phyloP scores from a whole-genome alignment of 1,140 invertebrate genomes.

The Branchinecta lindahli region DNA sequence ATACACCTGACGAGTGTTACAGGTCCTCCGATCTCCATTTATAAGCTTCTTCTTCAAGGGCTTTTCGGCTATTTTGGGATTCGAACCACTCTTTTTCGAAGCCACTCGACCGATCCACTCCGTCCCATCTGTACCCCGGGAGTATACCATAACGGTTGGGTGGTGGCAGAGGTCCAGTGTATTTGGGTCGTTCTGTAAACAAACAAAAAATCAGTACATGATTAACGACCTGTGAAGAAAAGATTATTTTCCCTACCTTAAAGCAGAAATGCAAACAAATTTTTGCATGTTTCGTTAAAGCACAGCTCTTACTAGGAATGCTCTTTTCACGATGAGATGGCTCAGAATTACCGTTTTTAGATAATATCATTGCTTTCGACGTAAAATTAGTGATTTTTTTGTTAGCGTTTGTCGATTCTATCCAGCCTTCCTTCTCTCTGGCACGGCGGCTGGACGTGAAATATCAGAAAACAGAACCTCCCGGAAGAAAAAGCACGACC shows the following conservation, averaged over 20 bases:
- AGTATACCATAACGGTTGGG: conserved; percentile 81
- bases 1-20: conserved; percentile 37
- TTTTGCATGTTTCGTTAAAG: too few species aligned
- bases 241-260: neutral
- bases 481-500: too few species aligned
- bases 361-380: too few species aligned
- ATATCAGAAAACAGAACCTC: too few species aligned
- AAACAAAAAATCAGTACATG: conserved; percentile 18
- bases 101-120: conserved; percentile 91
- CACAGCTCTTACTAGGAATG: too few species aligned
- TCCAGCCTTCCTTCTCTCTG: too few species aligned
- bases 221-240: neutral
- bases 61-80: conserved; percentile 53
- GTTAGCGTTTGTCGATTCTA: too few species aligned
- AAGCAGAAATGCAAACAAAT: neutral
- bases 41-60: conserved; percentile 67
- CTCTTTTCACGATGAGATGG: too few species aligned
- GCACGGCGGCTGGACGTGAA: too few species aligned
- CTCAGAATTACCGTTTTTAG: too few species aligned
- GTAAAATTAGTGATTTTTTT: too few species aligned
- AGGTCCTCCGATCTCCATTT: conserved; percentile 92
- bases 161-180: conserved; percentile 56
- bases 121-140: conserved; percentile 94
- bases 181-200: conserved; percentile 46
- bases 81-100: conserved; percentile 85